These are phyloP conservation scores for Volucella inflata DNA, from an alignment of 2,888 invertebrate genomes.

Conservation along the genomic window DNA sequence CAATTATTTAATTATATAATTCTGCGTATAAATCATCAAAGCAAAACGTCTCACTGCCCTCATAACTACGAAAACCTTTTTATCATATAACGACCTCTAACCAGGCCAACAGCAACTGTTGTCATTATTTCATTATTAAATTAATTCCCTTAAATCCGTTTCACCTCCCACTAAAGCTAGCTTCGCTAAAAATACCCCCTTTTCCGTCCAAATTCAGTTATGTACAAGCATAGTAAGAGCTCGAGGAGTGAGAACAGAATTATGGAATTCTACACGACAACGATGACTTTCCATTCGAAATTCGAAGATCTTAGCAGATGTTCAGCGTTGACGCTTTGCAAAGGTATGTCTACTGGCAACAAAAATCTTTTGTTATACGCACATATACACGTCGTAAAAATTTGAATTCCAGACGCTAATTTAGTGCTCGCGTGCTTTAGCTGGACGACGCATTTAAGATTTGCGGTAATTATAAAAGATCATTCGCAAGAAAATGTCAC, in stretches of 20 bases:
- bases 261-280: conserved; percentile 48
- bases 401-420: conserved; percentile 55
- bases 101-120: conserved; percentile 42
- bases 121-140: conserved; percentile 71
- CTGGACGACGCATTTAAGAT: conserved; percentile 14
- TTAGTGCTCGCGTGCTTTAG: conserved; percentile 45
- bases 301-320: conserved; percentile 22
- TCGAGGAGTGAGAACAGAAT: conserved; percentile 19
- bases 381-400: background rate
- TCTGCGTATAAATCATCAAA: conserved; percentile 16
- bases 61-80: background rate
- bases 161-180: conserved; percentile 9
- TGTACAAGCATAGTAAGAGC: conserved; percentile 30
- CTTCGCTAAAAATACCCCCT: background rate
- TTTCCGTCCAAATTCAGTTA: background rate
- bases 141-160: conserved; percentile 37
- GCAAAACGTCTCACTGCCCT: conserved; percentile 26
- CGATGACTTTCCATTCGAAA: background rate
- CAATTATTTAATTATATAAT: conserved; percentile 12
- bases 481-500: conserved; percentile 35
- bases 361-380: conserved; percentile 1
- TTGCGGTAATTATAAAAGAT: conserved; percentile 53
- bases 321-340: conserved; percentile 18
- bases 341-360: background rate
- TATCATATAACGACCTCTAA: conserved; percentile 42